Percentiles rank a stretch among this genome's conserved stretches.
These are phyloP conservation scores for Crocidura indochinensis DNA, from an alignment of 2,797 vertebrate species.

Conservation along the genomic window DNA sequence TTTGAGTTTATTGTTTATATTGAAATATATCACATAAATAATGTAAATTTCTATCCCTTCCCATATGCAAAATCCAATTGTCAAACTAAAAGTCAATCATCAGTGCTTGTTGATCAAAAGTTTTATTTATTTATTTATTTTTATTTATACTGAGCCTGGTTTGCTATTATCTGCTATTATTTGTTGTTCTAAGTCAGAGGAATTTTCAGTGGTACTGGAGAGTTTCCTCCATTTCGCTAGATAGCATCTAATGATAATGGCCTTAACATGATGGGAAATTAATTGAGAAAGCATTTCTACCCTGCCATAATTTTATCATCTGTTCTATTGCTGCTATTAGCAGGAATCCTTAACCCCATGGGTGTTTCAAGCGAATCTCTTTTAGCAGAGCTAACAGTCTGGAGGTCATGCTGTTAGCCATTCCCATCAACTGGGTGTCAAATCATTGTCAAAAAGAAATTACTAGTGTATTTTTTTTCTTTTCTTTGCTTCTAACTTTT, in stretches of 20 bases:
- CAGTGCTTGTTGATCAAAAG: slow-evolving; percentile 77
- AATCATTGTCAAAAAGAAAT: slow-evolving; percentile 90
- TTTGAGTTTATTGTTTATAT: neutral
- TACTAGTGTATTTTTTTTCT: slow-evolving; percentile 85
- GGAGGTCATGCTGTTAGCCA: slow-evolving; percentile 87
- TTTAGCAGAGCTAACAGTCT: slow-evolving; percentile 86
- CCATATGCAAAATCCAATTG: neutral
- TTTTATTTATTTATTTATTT: slow-evolving; percentile 60
- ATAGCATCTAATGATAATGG: slow-evolving; percentile 90
- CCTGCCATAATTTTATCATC: slow-evolving; percentile 88
- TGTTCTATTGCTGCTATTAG: slow-evolving; percentile 89
- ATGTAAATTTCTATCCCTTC: slow-evolving; percentile 20
- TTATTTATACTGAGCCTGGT: slow-evolving; percentile 32
- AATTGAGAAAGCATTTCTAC: slow-evolving; percentile 90
- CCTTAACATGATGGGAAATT: slow-evolving; percentile 90
- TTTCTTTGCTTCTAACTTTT: slow-evolving; percentile 85
- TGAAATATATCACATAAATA: neutral
- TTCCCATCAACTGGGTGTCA: slow-evolving; percentile 90
- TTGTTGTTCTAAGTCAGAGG: slow-evolving; percentile 78
- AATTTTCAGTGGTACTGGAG: slow-evolving; percentile 84
- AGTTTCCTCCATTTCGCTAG: slow-evolving; percentile 83
- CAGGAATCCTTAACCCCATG: slow-evolving; percentile 89
- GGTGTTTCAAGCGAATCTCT: slow-evolving; percentile 88
- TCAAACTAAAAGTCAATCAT: slow-evolving; percentile 75
- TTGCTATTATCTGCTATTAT: slow-evolving; percentile 75